Evolutionary conservation across 2,888 invertebrate species (phyloP).

Genomic region (Dasysyrphus albostriatus): DNA sequence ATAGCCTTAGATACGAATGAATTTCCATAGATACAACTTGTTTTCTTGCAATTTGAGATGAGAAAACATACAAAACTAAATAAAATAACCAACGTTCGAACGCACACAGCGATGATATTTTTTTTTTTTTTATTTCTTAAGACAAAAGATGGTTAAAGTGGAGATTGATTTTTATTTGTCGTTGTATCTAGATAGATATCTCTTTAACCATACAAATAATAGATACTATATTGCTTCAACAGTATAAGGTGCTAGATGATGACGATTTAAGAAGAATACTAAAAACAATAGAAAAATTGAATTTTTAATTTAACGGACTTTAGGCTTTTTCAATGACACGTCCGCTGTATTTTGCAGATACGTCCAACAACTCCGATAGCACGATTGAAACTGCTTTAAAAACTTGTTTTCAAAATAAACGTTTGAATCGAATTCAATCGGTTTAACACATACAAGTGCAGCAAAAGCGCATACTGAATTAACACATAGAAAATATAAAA

Average conservation of each 20-base stretch:
- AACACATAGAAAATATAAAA: slow-evolving; percentile 1
- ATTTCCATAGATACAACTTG: slow-evolving; percentile 69
- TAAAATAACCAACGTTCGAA: slow-evolving; percentile 11
- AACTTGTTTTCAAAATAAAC: slow-evolving; percentile 82
- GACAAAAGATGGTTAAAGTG: slow-evolving; percentile 36
- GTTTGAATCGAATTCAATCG: slow-evolving; percentile 72
- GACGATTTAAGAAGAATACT: background rate
- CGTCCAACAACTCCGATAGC: slow-evolving; percentile 83
- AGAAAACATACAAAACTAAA: slow-evolving; percentile 44
- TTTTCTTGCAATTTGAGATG: slow-evolving; percentile 63
- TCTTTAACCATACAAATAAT: slow-evolving; percentile 23
- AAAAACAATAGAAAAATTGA: slow-evolving; percentile 27
- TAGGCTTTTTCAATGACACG: slow-evolving; percentile 33
- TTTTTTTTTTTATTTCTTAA: slow-evolving; percentile 5
- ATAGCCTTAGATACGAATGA: slow-evolving; percentile 42
- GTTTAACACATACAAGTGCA: slow-evolving; percentile 63
- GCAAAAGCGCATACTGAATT: slow-evolving; percentile 57
- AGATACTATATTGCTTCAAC: background rate
- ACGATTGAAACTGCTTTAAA: slow-evolving; percentile 83
- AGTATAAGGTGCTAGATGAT: background rate
- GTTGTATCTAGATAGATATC: background rate
- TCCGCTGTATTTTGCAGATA: slow-evolving; percentile 45
- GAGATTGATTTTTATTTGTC: slow-evolving; percentile 36
- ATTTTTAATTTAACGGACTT: slow-evolving; percentile 61
- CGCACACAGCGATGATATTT: slow-evolving; percentile 17